Evolutionary conservation across 2,888 invertebrate species (phyloP).

Genomic region (Lacanobia oleracea): DNA sequence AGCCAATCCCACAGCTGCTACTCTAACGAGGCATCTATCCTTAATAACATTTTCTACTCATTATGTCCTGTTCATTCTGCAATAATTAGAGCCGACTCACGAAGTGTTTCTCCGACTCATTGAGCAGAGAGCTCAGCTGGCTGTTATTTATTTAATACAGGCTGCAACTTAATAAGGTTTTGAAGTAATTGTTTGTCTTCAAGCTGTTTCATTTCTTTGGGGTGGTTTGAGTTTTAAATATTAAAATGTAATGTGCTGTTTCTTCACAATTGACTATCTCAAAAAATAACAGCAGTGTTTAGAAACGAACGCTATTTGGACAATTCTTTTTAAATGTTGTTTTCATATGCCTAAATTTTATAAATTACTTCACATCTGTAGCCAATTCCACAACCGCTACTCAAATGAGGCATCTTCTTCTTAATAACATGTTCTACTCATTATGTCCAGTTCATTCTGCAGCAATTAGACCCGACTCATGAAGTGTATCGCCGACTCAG

Average conservation of each 20-base stretch:
- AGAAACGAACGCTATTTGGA: too few relatives aligned
- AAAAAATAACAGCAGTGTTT: too few relatives aligned
- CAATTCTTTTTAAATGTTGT: too few relatives aligned
- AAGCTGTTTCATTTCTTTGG: not conserved
- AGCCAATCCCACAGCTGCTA: not conserved
- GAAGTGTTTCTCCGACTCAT: slow-evolving; percentile 4
- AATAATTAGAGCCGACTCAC: slow-evolving; percentile 37
- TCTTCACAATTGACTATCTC: too few relatives aligned
- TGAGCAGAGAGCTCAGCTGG: slow-evolving; percentile 15
- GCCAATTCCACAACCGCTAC: not conserved
- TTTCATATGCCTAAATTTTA: too few relatives aligned
- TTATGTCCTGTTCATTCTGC: slow-evolving; percentile 5
- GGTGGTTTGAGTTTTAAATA: too few relatives aligned
- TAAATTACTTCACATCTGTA: not conserved
- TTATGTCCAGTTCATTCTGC: slow-evolving; percentile 3
- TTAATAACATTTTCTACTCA: not conserved
- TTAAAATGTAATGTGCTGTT: too few relatives aligned
- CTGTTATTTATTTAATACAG: slow-evolving; percentile 26
- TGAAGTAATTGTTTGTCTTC: slow-evolving; percentile 22
- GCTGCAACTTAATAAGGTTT: slow-evolving; percentile 30
- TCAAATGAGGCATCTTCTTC: not conserved
- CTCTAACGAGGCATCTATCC: not conserved
- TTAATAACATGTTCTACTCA: not conserved
- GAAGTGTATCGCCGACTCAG: slow-evolving; percentile 6
- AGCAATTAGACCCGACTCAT: slow-evolving; percentile 36